phyloP scores from a whole-genome alignment of 1,140 invertebrate species.

The Macrosteles quadrilineatus region DNA sequence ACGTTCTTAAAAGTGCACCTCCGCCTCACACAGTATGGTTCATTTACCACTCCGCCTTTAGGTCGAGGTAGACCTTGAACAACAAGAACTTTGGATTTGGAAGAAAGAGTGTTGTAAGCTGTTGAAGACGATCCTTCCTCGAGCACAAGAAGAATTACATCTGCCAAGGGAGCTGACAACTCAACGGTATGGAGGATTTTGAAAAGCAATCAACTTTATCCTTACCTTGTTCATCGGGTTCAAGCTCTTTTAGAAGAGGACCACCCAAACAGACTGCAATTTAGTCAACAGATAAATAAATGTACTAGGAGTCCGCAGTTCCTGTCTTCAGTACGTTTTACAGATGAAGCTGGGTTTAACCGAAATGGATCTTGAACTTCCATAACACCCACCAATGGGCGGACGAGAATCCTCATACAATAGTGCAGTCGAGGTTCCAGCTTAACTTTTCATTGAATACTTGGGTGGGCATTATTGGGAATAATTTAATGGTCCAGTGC shows the following conservation, averaged over 20 bases:
- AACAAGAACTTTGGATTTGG: too few relatives aligned
- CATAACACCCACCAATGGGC: slow-evolving; percentile 50
- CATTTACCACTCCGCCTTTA: too few relatives aligned
- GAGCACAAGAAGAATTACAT: slow-evolving; percentile 2
- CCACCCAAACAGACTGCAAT: slow-evolving; percentile 11
- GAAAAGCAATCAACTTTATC: slow-evolving; percentile 5
- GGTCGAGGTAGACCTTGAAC: too few relatives aligned
- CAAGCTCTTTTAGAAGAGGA: not conserved
- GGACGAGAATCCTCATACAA: slow-evolving; percentile 48
- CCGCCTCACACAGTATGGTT: too few relatives aligned
- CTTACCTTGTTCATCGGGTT: not conserved
- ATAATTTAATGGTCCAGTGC: too few relatives aligned
- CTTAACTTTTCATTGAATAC: slow-evolving; percentile 48
- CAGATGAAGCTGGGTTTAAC: slow-evolving; percentile 47
- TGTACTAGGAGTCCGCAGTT: slow-evolving; percentile 1
- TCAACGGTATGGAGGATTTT: slow-evolving; percentile 4
- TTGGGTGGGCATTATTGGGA: slow-evolving; percentile 47
- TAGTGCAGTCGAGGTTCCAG: slow-evolving; percentile 44
- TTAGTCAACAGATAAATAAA: slow-evolving; percentile 14
- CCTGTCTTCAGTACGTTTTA: slow-evolving; percentile 42
- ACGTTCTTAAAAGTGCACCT: too few relatives aligned
- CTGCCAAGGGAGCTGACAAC: not conserved
- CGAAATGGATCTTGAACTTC: slow-evolving; percentile 46
- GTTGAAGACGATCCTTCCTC: not conserved
- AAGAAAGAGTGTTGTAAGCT: too few relatives aligned